phyloP scores from a whole-genome alignment of 2,113 vertebrate species.

The Gyps fulvus region DNA sequence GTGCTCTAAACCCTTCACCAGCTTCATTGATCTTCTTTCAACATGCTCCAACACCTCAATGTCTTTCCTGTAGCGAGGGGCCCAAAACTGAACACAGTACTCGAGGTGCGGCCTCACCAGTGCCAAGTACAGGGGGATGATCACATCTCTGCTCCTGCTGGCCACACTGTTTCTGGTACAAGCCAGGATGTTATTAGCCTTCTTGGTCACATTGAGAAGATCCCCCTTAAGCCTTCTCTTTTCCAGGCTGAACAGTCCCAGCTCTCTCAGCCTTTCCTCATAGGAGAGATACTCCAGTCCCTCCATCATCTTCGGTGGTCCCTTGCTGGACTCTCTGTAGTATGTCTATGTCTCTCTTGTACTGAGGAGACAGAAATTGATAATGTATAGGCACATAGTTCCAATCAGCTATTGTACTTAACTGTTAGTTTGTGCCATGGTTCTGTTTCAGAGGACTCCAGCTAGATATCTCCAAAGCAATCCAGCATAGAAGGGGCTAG shows the following conservation, averaged over 20 bases:
- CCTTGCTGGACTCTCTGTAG: neutral
- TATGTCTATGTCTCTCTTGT: neutral
- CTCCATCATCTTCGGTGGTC: neutral
- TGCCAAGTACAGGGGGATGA: accelerated
- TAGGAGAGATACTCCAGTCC: too few species aligned
- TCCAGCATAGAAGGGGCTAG: neutral
- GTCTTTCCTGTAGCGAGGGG: neutral
- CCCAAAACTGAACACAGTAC: too few species aligned
- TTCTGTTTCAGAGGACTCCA: neutral
- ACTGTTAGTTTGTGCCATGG: neutral
- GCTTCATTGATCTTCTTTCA: too few species aligned
- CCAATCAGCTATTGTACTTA: neutral
- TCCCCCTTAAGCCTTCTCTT: neutral
- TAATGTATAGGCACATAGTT: neutral
- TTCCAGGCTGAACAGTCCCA: neutral
- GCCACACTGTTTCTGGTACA: neutral
- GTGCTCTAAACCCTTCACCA: too few species aligned
- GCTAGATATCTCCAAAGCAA: neutral
- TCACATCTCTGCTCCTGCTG: neutral
- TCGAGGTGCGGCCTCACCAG: accelerated
- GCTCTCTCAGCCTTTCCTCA: neutral
- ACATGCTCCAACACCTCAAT: neutral
- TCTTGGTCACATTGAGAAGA: neutral
- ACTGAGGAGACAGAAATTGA: neutral
- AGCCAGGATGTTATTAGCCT: neutral